Evolutionary conservation across 2,113 vertebrate genomes (phyloP), one percentile per base, ranked within the genome.

Genomic region (Todiramphus saurophagus): DNA sequence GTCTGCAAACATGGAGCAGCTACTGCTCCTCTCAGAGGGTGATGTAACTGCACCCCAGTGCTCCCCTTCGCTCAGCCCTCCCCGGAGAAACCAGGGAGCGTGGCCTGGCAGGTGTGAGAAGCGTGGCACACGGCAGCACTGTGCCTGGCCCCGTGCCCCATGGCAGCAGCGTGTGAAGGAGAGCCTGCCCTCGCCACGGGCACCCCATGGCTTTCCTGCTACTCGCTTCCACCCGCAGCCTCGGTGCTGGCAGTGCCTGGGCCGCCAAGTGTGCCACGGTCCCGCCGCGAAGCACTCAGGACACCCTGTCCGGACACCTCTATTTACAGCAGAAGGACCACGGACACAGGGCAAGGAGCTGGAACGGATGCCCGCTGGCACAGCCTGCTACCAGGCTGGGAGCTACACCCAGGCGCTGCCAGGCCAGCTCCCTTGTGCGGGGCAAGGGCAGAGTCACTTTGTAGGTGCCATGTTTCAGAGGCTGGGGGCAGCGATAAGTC

Each of bases 251-350:
- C 64, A 28, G 90, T 62, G 58, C 82, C 68, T 13, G 0, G 1
- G 19, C 48, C 2, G 0, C 66, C 0, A 14, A 28, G 72, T 0
- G 11, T 44, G 90, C 69, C 48, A 11, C 10, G 2, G n/a, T 55
- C 55, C 90, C 20, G 66, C 48, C 63, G 72, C 82, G 58, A 75
- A 89, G 69, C 73, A 73, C 58, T 59, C 16, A 2, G 10, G 11
- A 83, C 55, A 37, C 5, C 58, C 73, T 16, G 5, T 63, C 62
- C 6, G 2, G 43, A 68, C 66, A 66, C 24, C 2, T 95, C 93
- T 87, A 24, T 90, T 91, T 85, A 60, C 93, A 79, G 2, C 7
- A 62, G 83, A 11, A 33, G 73, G 70, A n/a, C 48, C 59, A 25
- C 68, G 53, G 30, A 12, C 43, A 18, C 9, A 3, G 69, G 83